phyloP scores from a whole-genome alignment of 1,140 invertebrate species.

The Apis dorsata region DNA sequence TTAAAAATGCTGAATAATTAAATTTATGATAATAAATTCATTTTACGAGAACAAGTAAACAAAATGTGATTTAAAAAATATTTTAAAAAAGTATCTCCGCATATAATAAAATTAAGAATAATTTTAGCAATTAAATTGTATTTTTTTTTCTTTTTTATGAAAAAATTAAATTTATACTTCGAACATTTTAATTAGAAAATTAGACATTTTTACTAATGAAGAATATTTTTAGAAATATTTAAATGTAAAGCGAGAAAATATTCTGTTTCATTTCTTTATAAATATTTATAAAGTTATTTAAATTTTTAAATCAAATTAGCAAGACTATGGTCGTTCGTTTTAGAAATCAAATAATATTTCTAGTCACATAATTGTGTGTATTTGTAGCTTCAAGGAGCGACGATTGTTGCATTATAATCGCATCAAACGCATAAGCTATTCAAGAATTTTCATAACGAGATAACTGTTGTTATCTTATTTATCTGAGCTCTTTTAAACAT shows the following conservation, averaged over 20 bases:
- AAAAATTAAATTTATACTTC: neutral
- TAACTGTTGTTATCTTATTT: neutral
- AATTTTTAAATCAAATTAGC: neutral
- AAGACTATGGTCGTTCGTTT: neutral
- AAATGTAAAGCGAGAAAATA: neutral
- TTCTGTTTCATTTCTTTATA: neutral
- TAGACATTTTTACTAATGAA: neutral
- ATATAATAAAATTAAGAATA: neutral
- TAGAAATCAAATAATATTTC: constrained; percentile 14
- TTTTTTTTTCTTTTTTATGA: neutral
- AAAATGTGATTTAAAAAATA: neutral
- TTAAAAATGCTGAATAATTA: neutral
- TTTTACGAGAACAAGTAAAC: neutral
- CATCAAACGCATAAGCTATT: neutral
- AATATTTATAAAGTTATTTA: neutral
- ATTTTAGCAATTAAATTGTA: neutral
- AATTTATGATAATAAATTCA: neutral
- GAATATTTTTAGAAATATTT: neutral
- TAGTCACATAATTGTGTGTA: neutral
- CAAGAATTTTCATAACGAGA: neutral
- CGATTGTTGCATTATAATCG: constrained; percentile 1
- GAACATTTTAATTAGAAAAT: neutral
- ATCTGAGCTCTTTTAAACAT: neutral
- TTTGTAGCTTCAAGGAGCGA: neutral
- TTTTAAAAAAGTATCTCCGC: neutral